Base-by-base conservation (phyloP, 2,113 vertebrate genomes). In the Macaca fascicularis region DNA sequence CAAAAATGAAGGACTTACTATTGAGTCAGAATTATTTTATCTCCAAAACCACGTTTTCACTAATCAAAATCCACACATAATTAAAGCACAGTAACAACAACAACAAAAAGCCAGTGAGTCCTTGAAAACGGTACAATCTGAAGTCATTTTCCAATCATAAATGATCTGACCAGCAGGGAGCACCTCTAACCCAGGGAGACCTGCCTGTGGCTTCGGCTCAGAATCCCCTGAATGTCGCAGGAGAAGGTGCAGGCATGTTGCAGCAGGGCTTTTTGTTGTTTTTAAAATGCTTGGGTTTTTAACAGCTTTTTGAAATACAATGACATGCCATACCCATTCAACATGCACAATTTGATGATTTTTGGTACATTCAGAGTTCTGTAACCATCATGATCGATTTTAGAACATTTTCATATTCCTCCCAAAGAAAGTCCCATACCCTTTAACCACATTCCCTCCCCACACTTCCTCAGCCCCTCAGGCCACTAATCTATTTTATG, bases 31-130 rank as follows among this genome's bases (percentile, higher is more conserved):
- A 86, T 45, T 22, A 55, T 48, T 88, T 70, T 59, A 45, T 48
- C 90, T 95, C 91, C 14, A 59, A 67, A 93, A 95, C 76, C 83
- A 89, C 23, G n/a, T 45, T 89, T 43, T 80, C 43, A 64, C 19
- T 61, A 43, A 43, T 80, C 20, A 57, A 72, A 79, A 94, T 90
- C 70, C 67, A 40, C 52, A 75, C 1, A 45, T 13, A 86, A 93
- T 75, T 84, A 95, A 84, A 74, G 85, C 25, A 40, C 20, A 40
- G n/a, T 40, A 90, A 20, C 69, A 35, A 6, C 48, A 67, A 86
- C 27, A 7, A 23, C 78, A 57, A 20, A 52, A 45, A 55, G 35
- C 45, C 55, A 57, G 48, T 2, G 7, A 9, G 25, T 32, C 40
- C 22, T 69, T 20, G 13, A 19, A 61, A 70, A 16, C 17, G 75